phyloP scores from a whole-genome alignment of 2,888 invertebrate species.

The Lasioglossum pauxillum region DNA sequence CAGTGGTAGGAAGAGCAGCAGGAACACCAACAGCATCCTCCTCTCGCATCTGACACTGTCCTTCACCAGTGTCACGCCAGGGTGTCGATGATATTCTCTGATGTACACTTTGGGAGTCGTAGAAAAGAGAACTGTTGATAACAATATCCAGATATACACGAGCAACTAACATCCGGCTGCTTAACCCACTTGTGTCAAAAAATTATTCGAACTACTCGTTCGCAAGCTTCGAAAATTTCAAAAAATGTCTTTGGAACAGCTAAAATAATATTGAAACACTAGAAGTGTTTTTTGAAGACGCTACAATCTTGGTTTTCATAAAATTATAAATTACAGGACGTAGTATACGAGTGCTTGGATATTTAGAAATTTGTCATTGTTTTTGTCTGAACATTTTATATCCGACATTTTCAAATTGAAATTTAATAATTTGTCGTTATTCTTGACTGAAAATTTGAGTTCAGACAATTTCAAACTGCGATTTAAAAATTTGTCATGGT shows the following conservation, averaged over 20 bases:
- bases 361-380: neutral
- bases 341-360: neutral
- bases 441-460: no score
- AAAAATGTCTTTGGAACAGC: neutral
- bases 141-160: neutral
- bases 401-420: no score
- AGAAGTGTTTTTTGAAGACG: neutral
- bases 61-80: neutral
- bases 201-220: neutral
- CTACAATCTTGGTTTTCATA: neutral
- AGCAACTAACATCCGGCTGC: neutral
- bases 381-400: no score
- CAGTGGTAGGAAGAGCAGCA: conserved; percentile 70
- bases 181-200: neutral
- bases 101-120: neutral
- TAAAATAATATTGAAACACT: neutral
- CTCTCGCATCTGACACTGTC: conserved; percentile 51
- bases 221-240: neutral
- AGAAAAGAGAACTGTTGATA: neutral
- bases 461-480: no score
- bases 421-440: no score
- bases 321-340: neutral
- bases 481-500: neutral
- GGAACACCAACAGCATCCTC: conserved; percentile 72
- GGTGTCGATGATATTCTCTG: neutral